These are phyloP conservation scores for Hippocampus zosterae DNA, from an alignment of 2,113 vertebrate genomes.

Conservation along the genomic window DNA sequence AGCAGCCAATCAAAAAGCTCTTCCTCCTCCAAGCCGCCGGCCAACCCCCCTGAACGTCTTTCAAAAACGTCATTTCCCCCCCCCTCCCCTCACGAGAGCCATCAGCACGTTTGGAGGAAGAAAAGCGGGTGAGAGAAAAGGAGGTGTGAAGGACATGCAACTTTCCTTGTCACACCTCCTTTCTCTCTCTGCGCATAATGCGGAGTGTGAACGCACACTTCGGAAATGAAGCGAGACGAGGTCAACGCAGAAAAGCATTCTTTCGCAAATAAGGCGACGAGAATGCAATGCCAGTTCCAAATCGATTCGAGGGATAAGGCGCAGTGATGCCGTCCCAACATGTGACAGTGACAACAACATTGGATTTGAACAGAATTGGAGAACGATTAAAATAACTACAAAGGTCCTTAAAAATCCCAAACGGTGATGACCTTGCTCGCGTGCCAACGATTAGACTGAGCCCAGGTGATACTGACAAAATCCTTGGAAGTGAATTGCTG, in stretches of 20 bases:
- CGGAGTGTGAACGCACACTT: constrained; percentile 62
- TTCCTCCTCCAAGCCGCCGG: background rate
- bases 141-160: constrained; percentile 63
- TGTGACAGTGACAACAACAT: too few relatives aligned
- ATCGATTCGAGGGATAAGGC: background rate
- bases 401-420: background rate
- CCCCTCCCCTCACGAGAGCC: constrained; percentile 40
- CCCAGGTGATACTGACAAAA: background rate
- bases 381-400: background rate
- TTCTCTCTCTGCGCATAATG: constrained; percentile 34
- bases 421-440: too few relatives aligned
- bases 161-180: constrained; percentile 63
- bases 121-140: constrained; percentile 12
- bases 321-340: background rate
- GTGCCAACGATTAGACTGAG: too few relatives aligned
- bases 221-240: constrained; percentile 46
- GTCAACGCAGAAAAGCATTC: constrained; percentile 42
- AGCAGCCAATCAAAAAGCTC: too few relatives aligned
- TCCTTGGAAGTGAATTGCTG: background rate
- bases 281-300: background rate
- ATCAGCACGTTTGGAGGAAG: constrained; percentile 47
- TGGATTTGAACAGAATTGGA: background rate
- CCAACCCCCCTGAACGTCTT: too few relatives aligned
- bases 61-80: background rate
- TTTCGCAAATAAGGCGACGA: background rate